A percentile compares a stretch with the other conserved stretches of the same genome.
Evolutionary conservation across 2,888 invertebrate genomes (phyloP).

Genomic region (Colostygia pectinataria): DNA sequence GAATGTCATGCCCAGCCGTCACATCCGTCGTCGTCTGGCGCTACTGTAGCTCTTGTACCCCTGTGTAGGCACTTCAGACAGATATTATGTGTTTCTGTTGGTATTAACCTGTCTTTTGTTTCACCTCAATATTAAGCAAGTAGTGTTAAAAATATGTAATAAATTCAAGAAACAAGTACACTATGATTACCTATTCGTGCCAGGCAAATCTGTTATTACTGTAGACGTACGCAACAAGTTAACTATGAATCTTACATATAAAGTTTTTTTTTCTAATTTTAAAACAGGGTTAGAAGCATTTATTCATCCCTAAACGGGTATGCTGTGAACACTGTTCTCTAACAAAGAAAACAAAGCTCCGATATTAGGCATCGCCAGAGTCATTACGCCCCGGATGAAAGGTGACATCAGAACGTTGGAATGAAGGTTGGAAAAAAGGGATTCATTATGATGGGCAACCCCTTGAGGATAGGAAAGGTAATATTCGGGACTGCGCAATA

Average conservation of each 20-base stretch:
- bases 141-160: not conserved
- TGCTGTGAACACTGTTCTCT: too few relatives aligned
- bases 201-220: too few relatives aligned
- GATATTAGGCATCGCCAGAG: slow-evolving; percentile 28
- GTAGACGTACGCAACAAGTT: too few relatives aligned
- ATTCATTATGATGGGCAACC: slow-evolving; percentile 36
- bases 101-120: slow-evolving; percentile 7
- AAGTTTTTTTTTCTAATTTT: too few relatives aligned
- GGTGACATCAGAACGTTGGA: slow-evolving; percentile 34
- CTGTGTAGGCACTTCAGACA: slow-evolving; percentile 11
- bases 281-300: too few relatives aligned
- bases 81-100: slow-evolving; percentile 9
- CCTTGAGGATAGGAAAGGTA: slow-evolving; percentile 35
- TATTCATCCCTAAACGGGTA: too few relatives aligned
- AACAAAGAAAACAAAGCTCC: slow-evolving; percentile 27
- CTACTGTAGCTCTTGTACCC: slow-evolving; percentile 17
- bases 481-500: slow-evolving; percentile 33
- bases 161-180: too few relatives aligned
- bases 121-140: not conserved
- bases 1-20: slow-evolving; percentile 16
- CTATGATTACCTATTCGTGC: too few relatives aligned
- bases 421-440: slow-evolving; percentile 35
- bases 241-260: too few relatives aligned
- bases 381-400: slow-evolving; percentile 32
- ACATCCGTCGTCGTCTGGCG: slow-evolving; percentile 12